Base-by-base conservation (phyloP, 2,888 invertebrate species). In the Malachius bipustulatus region DNA sequence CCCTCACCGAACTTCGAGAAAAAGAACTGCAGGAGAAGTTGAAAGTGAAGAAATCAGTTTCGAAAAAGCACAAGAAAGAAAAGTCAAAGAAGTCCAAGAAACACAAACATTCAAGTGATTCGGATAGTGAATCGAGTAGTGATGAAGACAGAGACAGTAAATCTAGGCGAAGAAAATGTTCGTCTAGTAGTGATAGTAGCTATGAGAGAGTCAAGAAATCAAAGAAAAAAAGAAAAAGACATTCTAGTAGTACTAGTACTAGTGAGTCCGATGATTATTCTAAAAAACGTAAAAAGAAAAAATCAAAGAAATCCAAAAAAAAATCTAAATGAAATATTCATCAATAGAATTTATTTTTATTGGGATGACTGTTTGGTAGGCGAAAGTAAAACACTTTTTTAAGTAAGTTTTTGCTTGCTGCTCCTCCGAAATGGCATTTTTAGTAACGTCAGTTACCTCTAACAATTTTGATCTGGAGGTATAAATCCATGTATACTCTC, bases 1-100 rank as follows among this genome's bases (percentile, higher is more conserved):
- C 90, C 0, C 59, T 90, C 33, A 87, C 84, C 15, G 78, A 77
- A 42, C 59, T 89, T 26, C 65, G 88, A 12, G 82, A 84, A 53
- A 76, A 78, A 36, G 89, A 89, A 57, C 57, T 89, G 1, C 68
- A 71, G 38, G 75, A 76, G 47, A 82, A 82, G 54, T 57, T 79
- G 36, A 72, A 74, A 35, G 73, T 76, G 43, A 65, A 67, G n/a
- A 66, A 75, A 13, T 66, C 69, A 44, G 73, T 72, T 44, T 66
- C 65, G 26, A 71, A 72, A 44, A 69, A 71, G 28, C 71, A 71
- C 45, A 71, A 64, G 36, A 60, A 53, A 34, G 58, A 55, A 31
- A 59, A 54, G 37, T 59, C 63, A 39, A 54, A 65, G 40, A 70
- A 67, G 32, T 48, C 50, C 39, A 38, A 53, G 49, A 43, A 55